phyloP scores from a whole-genome alignment of 2,888 invertebrate species.

The Volucella inanis region DNA sequence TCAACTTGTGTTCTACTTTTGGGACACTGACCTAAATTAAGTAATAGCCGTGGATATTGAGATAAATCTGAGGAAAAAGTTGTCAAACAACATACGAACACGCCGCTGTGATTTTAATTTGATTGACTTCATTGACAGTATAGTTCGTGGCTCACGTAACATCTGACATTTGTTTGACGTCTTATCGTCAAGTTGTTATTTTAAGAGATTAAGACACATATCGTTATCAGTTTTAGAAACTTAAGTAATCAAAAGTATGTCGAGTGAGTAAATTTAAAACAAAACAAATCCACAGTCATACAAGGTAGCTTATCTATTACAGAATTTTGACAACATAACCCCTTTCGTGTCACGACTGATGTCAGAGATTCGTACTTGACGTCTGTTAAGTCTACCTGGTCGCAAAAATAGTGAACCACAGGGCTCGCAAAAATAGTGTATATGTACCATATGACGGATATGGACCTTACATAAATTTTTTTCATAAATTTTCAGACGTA shows the following conservation, averaged over 20 bases:
- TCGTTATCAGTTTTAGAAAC: constrained; percentile 15
- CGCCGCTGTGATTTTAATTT: neutral
- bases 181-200: constrained; percentile 16
- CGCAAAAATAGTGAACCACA: no score
- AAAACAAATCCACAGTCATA: neutral
- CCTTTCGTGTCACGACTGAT: neutral
- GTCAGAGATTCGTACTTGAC: no score
- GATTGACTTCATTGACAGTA: neutral
- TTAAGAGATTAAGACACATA: constrained; percentile 49
- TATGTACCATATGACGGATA: no score
- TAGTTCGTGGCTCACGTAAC: constrained; percentile 14
- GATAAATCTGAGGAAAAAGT: neutral
- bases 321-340: neutral
- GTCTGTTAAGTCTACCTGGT: no score
- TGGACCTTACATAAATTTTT: neutral
- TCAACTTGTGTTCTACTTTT: constrained; percentile 19
- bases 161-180: constrained; percentile 1
- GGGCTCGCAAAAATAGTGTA: no score
- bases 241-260: constrained; percentile 14
- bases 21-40: constrained; percentile 28
- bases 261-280: constrained; percentile 10
- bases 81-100: neutral
- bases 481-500: constrained; percentile 27
- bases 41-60: neutral
- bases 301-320: neutral